Base-by-base conservation (phyloP, 2,113 vertebrate genomes). In the Aptenodytes forsteri region DNA sequence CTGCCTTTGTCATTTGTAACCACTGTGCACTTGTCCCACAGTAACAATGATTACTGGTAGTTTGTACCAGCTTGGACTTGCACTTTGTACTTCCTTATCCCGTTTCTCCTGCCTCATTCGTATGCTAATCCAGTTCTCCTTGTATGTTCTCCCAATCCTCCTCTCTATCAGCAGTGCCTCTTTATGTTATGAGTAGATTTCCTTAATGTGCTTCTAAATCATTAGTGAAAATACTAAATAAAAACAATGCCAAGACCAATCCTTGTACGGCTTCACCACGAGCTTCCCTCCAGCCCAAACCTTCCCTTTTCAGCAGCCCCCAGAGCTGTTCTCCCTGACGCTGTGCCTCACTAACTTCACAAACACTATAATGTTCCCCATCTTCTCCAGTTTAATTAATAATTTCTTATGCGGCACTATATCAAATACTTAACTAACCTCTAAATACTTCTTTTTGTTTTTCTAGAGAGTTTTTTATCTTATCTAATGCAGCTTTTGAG, bases 381-480 rank as follows among this genome's bases (percentile, higher is more conserved):
- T 90, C 36, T 87, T 78, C 55, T 83, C 80, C 77, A 66, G 27
- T 61, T 71, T 46, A 89, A 95, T 75, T 71, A 87, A 59, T 92
- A 47, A 83, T 88, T 89, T 88, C 62, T 49, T 38, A 30, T 62
- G 50, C 0, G 3, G 50, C 50, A 50, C 47, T 65, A 1, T 30
- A 69, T 79, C 52, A 85, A 85, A 75, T 76, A 50, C 29, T 84
- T 91, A 59, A 81, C 44, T 46, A 50, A 81, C 55, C 32, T 70
- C 62, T 89, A 69, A 92, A 87, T 49, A 36, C 13, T 61, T 52
- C 3, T 56, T 83, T 38, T 32, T 42, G 2, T 12, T 89, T 76
- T 83, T 49, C n/a, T 59, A 73, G 54, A 49, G 18, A 86, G 16
- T 61, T 66, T 82, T 84, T 92, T 62, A 47, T 84, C 83, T 94